Evolutionary conservation across 2,888 invertebrate genomes (phyloP).

Genomic region (Tupiocoris notatus): DNA sequence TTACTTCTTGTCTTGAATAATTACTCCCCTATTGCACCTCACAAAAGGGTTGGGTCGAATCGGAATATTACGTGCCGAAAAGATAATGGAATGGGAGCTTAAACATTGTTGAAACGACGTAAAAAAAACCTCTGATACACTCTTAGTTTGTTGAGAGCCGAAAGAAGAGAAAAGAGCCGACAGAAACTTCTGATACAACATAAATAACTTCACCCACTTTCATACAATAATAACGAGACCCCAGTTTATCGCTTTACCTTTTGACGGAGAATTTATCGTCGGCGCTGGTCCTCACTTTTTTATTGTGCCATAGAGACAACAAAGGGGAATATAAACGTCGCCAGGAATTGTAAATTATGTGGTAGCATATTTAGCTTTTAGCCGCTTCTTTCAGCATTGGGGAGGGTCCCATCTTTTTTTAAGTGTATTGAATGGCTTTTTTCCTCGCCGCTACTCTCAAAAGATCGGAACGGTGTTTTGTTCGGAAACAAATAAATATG

Average conservation of each 20-base stretch:
- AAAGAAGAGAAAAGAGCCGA: neutral
- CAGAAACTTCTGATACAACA: slow-evolving; percentile 36
- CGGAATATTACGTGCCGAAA: too few species aligned
- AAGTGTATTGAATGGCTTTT: neutral
- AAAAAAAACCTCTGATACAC: too few species aligned
- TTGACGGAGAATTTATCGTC: slow-evolving; percentile 40
- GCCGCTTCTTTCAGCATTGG: slow-evolving; percentile 31
- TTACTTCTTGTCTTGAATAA: too few species aligned
- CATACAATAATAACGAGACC: slow-evolving; percentile 40
- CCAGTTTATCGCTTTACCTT: slow-evolving; percentile 45
- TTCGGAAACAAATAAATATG: slow-evolving; percentile 21
- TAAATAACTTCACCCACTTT: slow-evolving; percentile 40
- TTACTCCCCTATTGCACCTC: too few species aligned
- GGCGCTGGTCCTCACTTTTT: slow-evolving; percentile 9
- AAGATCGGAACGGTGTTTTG: slow-evolving; percentile 19
- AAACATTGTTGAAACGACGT: too few species aligned
- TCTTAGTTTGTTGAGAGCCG: too few species aligned
- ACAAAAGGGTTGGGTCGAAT: too few species aligned
- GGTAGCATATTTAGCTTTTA: slow-evolving; percentile 38
- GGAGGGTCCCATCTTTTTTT: neutral
- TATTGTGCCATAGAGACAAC: slow-evolving; percentile 43
- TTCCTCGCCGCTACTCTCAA: slow-evolving; percentile 6
- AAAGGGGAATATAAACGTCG: slow-evolving; percentile 42
- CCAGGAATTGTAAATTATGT: slow-evolving; percentile 42
- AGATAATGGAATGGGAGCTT: too few species aligned